Conservation (phyloP, 2,888 invertebrate genomes). For the Coremacera marginata region DNA sequence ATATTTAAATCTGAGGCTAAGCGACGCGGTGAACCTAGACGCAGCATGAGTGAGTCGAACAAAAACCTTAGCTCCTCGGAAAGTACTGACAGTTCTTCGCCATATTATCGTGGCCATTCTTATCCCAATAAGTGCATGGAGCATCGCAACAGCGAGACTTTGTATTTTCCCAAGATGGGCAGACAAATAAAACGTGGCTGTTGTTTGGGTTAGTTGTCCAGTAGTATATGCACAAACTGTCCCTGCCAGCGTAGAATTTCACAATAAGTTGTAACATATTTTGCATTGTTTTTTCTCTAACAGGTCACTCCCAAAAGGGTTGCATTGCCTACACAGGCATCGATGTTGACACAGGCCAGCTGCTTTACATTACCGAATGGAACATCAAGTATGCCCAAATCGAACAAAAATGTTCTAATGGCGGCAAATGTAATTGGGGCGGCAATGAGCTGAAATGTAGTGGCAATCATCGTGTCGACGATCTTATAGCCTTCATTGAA, state of each 20-base stretch:
- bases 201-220: slow-evolving; percentile 75
- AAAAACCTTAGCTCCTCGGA: slow-evolving; percentile 72
- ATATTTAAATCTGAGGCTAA: slow-evolving; percentile 79
- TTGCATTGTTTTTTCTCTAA: neutral
- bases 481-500: slow-evolving; percentile 73
- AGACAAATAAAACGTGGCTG: slow-evolving; percentile 80
- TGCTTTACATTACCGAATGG: slow-evolving; percentile 85
- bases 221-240: slow-evolving; percentile 15
- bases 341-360: slow-evolving; percentile 79
- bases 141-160: slow-evolving; percentile 72
- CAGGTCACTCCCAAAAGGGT: slow-evolving; percentile 80
- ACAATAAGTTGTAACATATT: too few species aligned
- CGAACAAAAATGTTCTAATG: slow-evolving; percentile 63
- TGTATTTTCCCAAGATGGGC: slow-evolving; percentile 73
- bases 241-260: neutral
- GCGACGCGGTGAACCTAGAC: slow-evolving; percentile 70
- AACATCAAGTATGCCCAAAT: slow-evolving; percentile 70
- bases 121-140: slow-evolving; percentile 68
- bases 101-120: slow-evolving; percentile 61
- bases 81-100: slow-evolving; percentile 71
- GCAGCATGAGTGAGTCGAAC: slow-evolving; percentile 71
- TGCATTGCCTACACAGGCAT: slow-evolving; percentile 82
- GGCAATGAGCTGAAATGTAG: slow-evolving; percentile 60
- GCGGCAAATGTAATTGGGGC: slow-evolving; percentile 64
- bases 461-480: slow-evolving; percentile 66